These are phyloP conservation scores for Colletes gigas DNA, from an alignment of 1,140 invertebrate genomes.

Conservation along the genomic window DNA sequence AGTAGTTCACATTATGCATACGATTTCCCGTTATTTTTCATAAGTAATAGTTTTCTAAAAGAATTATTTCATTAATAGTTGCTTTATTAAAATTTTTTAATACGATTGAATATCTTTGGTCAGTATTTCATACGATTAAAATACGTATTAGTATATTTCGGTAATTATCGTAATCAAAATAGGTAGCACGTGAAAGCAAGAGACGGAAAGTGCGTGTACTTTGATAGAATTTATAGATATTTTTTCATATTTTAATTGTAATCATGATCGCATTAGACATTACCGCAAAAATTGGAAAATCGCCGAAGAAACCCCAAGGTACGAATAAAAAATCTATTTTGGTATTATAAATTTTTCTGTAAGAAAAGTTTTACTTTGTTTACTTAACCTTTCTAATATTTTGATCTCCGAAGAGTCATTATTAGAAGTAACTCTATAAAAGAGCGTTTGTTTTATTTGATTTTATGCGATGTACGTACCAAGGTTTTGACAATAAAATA, in stretches of 20 bases:
- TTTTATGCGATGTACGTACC: background rate
- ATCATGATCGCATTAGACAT: constrained; percentile 2
- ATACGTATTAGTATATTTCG: background rate
- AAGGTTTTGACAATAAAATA: background rate
- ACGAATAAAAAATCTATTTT: background rate
- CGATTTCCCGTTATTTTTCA: no score
- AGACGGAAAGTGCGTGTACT: background rate
- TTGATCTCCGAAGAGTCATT: background rate
- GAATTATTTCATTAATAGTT: no score
- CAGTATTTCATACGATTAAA: no score
- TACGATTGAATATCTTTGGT: no score
- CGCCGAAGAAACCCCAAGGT: background rate
- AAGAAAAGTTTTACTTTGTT: background rate
- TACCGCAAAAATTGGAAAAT: background rate
- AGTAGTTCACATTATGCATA: no score
- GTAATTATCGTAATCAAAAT: background rate
- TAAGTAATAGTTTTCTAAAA: no score
- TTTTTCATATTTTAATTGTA: constrained; percentile 42
- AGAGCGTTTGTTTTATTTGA: background rate
- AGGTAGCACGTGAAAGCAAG: background rate
- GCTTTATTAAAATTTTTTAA: no score
- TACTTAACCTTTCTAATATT: constrained; percentile 10
- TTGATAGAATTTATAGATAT: background rate
- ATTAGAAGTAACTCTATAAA: background rate
- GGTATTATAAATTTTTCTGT: background rate